phyloP scores from a whole-genome alignment of 2,888 invertebrate species.

The Corbicula japonica region DNA sequence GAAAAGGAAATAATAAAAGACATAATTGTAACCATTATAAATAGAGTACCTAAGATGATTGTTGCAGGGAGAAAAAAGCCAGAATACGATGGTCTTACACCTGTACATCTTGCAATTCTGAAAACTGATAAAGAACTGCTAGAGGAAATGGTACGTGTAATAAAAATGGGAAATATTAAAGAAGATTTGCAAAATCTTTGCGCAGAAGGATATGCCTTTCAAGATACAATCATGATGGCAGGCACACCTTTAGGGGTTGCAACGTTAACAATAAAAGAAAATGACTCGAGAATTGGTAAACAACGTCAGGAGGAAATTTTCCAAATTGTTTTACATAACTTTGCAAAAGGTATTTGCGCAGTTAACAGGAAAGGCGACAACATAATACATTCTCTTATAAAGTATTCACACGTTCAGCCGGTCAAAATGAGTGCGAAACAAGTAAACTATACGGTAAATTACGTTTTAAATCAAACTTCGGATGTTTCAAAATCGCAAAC shows the following conservation, averaged over 20 bases:
- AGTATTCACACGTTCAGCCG: neutral
- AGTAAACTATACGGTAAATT: too few relatives aligned
- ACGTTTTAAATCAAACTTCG: too few relatives aligned
- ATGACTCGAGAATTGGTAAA: too few relatives aligned
- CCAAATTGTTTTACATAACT: neutral
- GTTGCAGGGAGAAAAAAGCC: neutral
- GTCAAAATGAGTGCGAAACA: neutral
- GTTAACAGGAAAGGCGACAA: neutral
- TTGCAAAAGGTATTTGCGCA: too few relatives aligned
- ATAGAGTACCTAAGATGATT: too few relatives aligned
- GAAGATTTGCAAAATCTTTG: too few relatives aligned
- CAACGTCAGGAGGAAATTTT: too few relatives aligned
- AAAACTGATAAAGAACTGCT: neutral
- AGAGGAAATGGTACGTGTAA: neutral
- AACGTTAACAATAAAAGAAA: neutral
- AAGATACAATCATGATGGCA: neutral
- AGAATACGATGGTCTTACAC: neutral
- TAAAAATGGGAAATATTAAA: too few relatives aligned
- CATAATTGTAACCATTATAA: too few relatives aligned
- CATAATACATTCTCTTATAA: neutral
- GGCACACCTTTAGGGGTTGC: neutral
- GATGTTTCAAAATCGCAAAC: too few relatives aligned
- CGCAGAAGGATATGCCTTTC: neutral
- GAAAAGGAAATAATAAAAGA: too few relatives aligned
- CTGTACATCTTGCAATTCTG: neutral